Base-by-base conservation (phyloP, 2,888 invertebrate species). In the Arrhopalites spinosus region DNA sequence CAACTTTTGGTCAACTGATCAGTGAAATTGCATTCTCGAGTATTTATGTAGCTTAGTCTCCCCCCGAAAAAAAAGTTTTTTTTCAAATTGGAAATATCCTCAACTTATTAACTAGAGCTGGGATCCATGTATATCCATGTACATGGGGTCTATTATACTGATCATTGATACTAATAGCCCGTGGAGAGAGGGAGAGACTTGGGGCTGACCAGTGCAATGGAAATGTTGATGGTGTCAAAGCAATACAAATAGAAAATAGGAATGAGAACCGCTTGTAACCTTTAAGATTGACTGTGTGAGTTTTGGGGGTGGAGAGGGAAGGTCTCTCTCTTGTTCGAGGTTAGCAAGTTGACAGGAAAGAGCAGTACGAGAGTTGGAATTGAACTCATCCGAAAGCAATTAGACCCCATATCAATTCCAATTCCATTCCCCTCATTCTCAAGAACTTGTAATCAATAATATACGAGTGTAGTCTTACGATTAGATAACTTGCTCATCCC, bases 311-410 rank as follows among this genome's bases (percentile, higher is more conserved):
- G 72, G 36, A 72, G 30, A 5, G 63, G n/a, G 25, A 61, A 27
- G 23, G 61, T 36, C 11, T 3, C 11, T 36, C 36, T 3, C 36
- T 11, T 36, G 36, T 23, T n/a, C 8, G 11, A 53, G 15, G 50
- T 50, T 15, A 53, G 20, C n/a, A 53, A 53, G 23, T n/a, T n/a
- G 53, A 20, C 50, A 50, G n/a, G 15, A 50, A n/a, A 50, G 36
- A 36, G 36, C 36, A 36, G 36, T 3, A 36, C 3, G 36, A 11
- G 11, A 11, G 36, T 7, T 7, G 36, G 50, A 17, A 50, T 59
- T 59, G 59, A 27, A 20, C 59, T 27, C 59, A 59, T 59, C 23
- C 59, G 25, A 59, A 59, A 59, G 23, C 59, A 59, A 59, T 59
- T 59, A 59, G 59, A 59, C 25, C 13, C 25, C 59, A 25, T 59